Conservation (phyloP, 2,888 invertebrate genomes). For the Caprella mutica region DNA sequence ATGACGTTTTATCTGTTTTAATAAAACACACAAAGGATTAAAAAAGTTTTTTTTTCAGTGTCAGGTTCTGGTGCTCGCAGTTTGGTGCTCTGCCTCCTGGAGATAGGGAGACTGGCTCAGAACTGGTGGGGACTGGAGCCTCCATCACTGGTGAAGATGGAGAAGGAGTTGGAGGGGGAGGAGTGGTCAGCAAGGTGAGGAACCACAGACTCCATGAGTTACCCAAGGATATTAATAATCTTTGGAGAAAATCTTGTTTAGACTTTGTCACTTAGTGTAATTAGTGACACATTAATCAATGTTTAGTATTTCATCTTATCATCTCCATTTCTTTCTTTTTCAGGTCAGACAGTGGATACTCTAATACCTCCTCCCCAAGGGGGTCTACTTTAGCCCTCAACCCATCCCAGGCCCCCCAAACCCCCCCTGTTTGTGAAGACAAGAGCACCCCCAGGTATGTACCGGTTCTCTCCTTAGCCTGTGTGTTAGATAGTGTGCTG, state of each 20-base stretch:
- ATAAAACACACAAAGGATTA: no score
- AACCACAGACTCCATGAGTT: no score
- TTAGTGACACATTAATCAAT: no score
- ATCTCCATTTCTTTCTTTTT: no score
- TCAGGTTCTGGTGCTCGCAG: conserved; percentile 48
- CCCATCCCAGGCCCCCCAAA: conserved; percentile 21
- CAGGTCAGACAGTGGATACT: conserved; percentile 34
- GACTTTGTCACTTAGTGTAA: no score
- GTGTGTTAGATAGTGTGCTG: no score
- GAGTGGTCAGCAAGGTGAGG: conserved; percentile 45
- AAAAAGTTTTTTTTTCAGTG: conserved; percentile 17
- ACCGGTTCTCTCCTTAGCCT: no score
- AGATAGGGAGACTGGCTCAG: conserved; percentile 68
- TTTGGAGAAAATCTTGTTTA: no score
- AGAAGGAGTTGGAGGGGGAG: conserved; percentile 73
- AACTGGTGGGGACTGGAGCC: conserved; percentile 62
- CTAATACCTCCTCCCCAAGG: conserved; percentile 31
- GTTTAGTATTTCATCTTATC: no score
- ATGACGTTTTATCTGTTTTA: no score
- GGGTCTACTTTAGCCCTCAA: conserved; percentile 28
- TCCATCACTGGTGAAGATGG: conserved; percentile 66
- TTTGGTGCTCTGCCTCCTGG: conserved; percentile 71
- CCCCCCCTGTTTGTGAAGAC: conserved; percentile 17
- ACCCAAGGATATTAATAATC: no score
- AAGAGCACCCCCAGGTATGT: conserved; percentile 23